Evolutionary conservation across 2,888 invertebrate genomes (phyloP), one percentile per base, ranked within the genome.

Genomic region (Drosophila nr. perissopoda): DNA sequence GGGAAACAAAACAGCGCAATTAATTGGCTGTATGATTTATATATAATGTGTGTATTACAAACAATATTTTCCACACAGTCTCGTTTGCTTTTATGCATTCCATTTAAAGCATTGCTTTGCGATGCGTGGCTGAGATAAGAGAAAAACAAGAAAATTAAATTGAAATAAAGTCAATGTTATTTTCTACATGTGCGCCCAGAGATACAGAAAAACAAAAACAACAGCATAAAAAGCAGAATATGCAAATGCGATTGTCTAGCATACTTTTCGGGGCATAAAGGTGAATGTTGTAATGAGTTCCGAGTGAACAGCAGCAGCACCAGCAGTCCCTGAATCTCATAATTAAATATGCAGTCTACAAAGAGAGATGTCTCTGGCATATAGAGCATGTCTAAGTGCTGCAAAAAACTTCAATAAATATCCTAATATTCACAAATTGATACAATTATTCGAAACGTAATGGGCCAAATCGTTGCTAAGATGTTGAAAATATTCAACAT

Each of bases 1-100:
- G 21, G 52, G 67, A 64, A 65, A 49, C 65, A 66, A 78, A 81
- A 79, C 73, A 87, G 70, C 42, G 46, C 72, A 80, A 77, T 88
- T 84, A 85, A 85, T 85, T 82, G 85, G 51, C 70, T 67, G 56
- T 77, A 62, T 82, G 82, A 87, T 89, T 85, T 89, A 88, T 89
- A 75, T 63, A 72, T 61, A 76, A 76, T 74, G 65, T 76, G 65
- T 27, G 21, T 38, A 60, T 31, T 56, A 68, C 38, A 54, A 61
- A 59, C 38, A 34, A 38, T 42, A 57, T 29, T 46, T 46, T 29
- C n/a, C 42, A 40, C 10, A 42, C 25, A 53, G 29, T 40, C 18
- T 27, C 42, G 63, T 70, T 84, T 57, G 40, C 46, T 61, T 57
- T 62, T 63, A 65, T 58, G 72, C 69, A 66, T 68, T 66, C 63